Percentiles rank a stretch among this genome's conserved stretches.
phyloP scores from a whole-genome alignment of 2,888 invertebrate genomes.

The Fragum whitleyi region DNA sequence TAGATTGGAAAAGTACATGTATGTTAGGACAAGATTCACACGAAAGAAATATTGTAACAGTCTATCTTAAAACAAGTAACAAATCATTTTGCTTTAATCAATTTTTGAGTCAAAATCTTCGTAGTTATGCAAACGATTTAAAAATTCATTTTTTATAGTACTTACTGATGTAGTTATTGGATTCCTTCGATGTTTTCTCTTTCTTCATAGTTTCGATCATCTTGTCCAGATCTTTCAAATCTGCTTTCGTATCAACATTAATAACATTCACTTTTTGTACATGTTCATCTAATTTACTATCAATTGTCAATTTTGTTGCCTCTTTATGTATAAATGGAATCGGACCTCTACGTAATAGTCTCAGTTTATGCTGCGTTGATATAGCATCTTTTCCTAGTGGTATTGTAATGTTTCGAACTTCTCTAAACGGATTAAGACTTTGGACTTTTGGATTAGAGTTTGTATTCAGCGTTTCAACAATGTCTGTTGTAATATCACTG shows the following conservation, averaged over 20 bases:
- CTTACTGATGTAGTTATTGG: conserved; percentile 6
- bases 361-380: conserved; percentile 6
- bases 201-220: conserved; percentile 15
- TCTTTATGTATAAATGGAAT: conserved; percentile 8
- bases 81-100: too few species aligned
- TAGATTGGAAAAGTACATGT: too few species aligned
- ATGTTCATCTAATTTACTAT: background rate
- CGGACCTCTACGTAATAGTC: conserved; percentile 13
- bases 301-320: background rate
- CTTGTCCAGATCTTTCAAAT: background rate
- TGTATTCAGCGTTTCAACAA: background rate
- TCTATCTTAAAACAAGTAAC: too few species aligned
- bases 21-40: too few species aligned
- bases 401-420: background rate
- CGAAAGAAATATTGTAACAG: too few species aligned
- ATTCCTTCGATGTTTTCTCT: background rate
- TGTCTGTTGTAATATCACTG: background rate
- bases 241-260: background rate
- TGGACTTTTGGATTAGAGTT: background rate
- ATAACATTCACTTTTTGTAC: conserved; percentile 9
- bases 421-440: background rate
- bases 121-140: too few species aligned
- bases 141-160: too few species aligned
- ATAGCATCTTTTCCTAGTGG: conserved; percentile 28
- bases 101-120: too few species aligned